phyloP scores from a whole-genome alignment of 2,888 invertebrate genomes.

The Oligia fasciuncula region DNA sequence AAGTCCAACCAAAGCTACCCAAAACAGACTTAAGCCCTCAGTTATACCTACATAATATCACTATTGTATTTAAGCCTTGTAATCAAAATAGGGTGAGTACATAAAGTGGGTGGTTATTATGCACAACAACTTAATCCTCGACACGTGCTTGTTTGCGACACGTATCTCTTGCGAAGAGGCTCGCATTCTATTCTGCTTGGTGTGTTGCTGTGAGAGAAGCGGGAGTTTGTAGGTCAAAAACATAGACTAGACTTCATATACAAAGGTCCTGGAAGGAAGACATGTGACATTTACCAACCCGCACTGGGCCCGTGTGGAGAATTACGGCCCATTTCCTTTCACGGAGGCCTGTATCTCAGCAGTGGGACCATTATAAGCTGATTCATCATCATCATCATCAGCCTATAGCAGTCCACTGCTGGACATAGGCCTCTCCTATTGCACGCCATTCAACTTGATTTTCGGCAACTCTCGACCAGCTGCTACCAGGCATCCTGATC shows the following conservation, averaged over 20 bases:
- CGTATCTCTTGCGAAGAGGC: constrained; percentile 78
- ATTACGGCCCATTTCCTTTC: no score
- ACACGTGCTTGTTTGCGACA: constrained; percentile 83
- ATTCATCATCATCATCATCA: no score
- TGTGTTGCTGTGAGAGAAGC: constrained; percentile 46
- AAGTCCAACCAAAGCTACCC: constrained; percentile 12
- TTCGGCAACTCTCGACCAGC: no score
- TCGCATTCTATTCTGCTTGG: constrained; percentile 56
- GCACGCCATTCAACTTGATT: no score
- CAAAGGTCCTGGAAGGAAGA: no score
- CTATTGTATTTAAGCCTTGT: constrained; percentile 73
- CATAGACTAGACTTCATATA: background rate
- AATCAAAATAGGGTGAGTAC: constrained; percentile 78
- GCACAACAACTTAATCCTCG: constrained; percentile 82
- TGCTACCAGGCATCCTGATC: no score
- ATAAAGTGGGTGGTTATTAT: constrained; percentile 78
- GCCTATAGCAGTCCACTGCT: no score
- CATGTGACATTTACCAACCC: no score
- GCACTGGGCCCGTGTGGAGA: no score
- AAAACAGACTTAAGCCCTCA: constrained; percentile 18
- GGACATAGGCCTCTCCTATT: no score
- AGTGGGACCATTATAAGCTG: no score
- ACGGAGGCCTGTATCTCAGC: no score
- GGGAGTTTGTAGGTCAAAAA: constrained; percentile 20
- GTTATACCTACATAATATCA: constrained; percentile 43